phyloP scores from a whole-genome alignment of 1,140 invertebrate genomes.

The Pantala flavescens region DNA sequence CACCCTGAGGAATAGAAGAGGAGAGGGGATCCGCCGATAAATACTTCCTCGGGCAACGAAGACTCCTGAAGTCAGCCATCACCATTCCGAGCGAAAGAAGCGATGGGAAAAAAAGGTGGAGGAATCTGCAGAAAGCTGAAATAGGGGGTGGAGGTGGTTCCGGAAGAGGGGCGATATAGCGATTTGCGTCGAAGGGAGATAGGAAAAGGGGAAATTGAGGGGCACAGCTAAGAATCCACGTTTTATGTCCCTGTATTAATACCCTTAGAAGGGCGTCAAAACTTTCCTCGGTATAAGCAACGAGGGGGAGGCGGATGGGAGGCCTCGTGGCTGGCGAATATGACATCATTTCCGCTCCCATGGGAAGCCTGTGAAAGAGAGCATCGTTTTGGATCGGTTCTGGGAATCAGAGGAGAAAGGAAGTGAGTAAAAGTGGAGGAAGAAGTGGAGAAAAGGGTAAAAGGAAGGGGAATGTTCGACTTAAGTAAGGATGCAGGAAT shows the following conservation, averaged over 20 bases:
- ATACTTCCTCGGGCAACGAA: too few relatives aligned
- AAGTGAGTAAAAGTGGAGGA: neutral
- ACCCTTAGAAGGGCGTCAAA: neutral
- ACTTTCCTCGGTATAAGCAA: neutral
- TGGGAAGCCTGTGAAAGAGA: neutral
- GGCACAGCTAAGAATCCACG: neutral
- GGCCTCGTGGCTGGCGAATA: neutral
- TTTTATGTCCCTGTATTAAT: neutral
- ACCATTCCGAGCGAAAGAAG: too few relatives aligned
- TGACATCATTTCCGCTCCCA: constrained; percentile 7
- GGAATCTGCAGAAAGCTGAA: neutral
- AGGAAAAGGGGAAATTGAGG: neutral
- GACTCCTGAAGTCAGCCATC: too few relatives aligned
- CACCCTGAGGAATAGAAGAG: too few relatives aligned
- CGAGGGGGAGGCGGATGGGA: neutral
- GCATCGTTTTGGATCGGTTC: neutral
- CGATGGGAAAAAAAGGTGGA: too few relatives aligned
- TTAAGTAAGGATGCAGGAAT: too few relatives aligned
- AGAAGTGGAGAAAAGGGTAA: neutral
- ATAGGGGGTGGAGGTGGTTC: neutral
- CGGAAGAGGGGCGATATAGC: neutral
- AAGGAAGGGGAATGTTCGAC: too few relatives aligned
- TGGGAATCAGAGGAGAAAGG: neutral
- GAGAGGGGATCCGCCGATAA: too few relatives aligned
- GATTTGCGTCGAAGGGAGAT: neutral